These are phyloP conservation scores for Hylaeus anthracinus DNA, from an alignment of 1,140 invertebrate genomes.

Conservation along the genomic window DNA sequence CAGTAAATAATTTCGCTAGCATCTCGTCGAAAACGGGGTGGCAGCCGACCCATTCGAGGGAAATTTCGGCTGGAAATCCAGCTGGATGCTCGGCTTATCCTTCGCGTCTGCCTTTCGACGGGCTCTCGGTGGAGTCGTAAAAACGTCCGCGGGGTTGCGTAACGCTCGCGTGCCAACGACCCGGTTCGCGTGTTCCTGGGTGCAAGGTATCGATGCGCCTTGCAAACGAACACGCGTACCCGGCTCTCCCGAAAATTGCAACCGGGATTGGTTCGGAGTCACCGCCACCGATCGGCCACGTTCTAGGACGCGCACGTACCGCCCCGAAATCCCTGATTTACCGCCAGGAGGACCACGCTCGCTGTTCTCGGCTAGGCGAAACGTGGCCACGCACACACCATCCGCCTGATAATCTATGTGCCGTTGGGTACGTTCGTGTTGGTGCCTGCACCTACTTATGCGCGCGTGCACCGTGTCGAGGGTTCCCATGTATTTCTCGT, in stretches of 20 bases:
- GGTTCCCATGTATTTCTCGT: too few relatives aligned
- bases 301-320: slow-evolving; percentile 52
- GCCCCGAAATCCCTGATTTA: slow-evolving; percentile 63
- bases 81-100: not conserved
- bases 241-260: slow-evolving; percentile 16
- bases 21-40: too few relatives aligned
- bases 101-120: not conserved
- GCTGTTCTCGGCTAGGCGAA: slow-evolving; percentile 47
- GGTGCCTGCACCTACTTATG: slow-evolving; percentile 35
- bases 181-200: not conserved
- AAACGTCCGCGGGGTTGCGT: slow-evolving; percentile 10
- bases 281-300: slow-evolving; percentile 51
- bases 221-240: slow-evolving; percentile 15
- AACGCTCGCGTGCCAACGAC: not conserved
- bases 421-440: slow-evolving; percentile 3
- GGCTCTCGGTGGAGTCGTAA: not conserved
- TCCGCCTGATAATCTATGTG: slow-evolving; percentile 19
- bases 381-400: slow-evolving; percentile 30
- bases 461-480: slow-evolving; percentile 10
- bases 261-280: slow-evolving; percentile 18
- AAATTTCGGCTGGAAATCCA: not conserved
- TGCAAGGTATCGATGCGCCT: slow-evolving; percentile 1
- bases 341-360: slow-evolving; percentile 49
- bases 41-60: too few relatives aligned
- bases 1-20: too few relatives aligned